Conservation (phyloP, 2,888 invertebrate species). For the Stomorhina lunata region DNA sequence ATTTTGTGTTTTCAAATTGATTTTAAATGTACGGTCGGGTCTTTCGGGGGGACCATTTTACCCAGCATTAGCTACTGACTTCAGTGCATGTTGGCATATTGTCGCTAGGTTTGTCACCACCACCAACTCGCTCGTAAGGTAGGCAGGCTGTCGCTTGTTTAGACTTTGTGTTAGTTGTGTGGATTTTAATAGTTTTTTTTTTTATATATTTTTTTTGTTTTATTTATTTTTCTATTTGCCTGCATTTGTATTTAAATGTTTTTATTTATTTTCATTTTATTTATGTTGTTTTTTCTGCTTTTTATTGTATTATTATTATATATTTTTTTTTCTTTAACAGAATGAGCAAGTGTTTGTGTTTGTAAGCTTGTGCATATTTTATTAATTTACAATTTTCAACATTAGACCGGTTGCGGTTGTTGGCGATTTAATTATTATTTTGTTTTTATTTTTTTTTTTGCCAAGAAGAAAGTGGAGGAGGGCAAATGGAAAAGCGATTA, state of each 20-base stretch:
- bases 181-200: conserved; percentile 56
- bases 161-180: conserved; percentile 67
- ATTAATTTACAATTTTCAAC: conserved; percentile 61
- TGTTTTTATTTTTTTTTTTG: conserved; percentile 17
- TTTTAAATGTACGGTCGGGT: background rate
- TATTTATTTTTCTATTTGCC: conserved; percentile 17
- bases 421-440: conserved; percentile 48
- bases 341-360: conserved; percentile 9
- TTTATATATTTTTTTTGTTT: conserved; percentile 8
- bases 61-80: conserved; percentile 21
- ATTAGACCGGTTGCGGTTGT: conserved; percentile 62
- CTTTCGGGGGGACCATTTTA: background rate
- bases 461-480: background rate
- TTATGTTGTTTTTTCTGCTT: conserved; percentile 1
- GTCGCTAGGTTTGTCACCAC: conserved; percentile 31
- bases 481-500: conserved; percentile 6
- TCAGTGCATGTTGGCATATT: conserved; percentile 46
- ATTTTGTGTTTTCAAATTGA: background rate
- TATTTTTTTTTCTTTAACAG: conserved; percentile 5
- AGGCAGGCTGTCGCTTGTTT: conserved; percentile 38
- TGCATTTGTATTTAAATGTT: conserved; percentile 51
- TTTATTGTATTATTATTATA: background rate
- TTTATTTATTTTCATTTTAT: conserved; percentile 21
- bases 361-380: conserved; percentile 16
- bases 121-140: conserved; percentile 13